Percentiles rank a stretch among this genome's conserved stretches.
Conservation (phyloP, 2,888 invertebrate species). For the Drosophila multiciliata region DNA sequence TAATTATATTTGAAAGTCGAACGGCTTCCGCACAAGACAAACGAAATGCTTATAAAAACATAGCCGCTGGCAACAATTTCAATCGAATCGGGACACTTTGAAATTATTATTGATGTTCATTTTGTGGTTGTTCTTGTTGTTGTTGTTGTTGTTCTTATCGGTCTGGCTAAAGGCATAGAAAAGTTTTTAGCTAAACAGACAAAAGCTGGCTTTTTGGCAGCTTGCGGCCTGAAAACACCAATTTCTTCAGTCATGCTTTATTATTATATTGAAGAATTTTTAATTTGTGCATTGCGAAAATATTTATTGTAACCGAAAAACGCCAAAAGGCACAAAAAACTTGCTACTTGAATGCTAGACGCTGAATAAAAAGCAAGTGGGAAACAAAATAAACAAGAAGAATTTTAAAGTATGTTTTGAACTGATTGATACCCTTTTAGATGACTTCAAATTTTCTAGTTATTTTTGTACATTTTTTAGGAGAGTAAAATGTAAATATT, state of each 20-base stretch:
- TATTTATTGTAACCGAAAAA: constrained; percentile 79
- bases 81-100: constrained; percentile 70
- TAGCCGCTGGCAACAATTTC: constrained; percentile 76
- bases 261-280: constrained; percentile 74
- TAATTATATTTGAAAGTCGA: constrained; percentile 65
- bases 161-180: constrained; percentile 50
- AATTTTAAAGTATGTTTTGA: background rate
- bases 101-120: constrained; percentile 25
- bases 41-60: constrained; percentile 74
- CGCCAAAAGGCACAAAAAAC: constrained; percentile 60
- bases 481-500: background rate
- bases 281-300: constrained; percentile 79
- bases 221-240: constrained; percentile 43
- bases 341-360: constrained; percentile 29
- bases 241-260: constrained; percentile 39
- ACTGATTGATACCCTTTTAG: background rate
- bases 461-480: background rate
- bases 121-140: constrained; percentile 25
- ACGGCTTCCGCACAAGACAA: constrained; percentile 55
- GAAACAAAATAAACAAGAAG: constrained; percentile 16
- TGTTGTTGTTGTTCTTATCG: constrained; percentile 51
- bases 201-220: constrained; percentile 28
- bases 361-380: constrained; percentile 22
- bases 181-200: constrained; percentile 72
- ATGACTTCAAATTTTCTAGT: background rate